phyloP scores from a whole-genome alignment of 2,888 invertebrate genomes.

The Hymenopus coronatus region DNA sequence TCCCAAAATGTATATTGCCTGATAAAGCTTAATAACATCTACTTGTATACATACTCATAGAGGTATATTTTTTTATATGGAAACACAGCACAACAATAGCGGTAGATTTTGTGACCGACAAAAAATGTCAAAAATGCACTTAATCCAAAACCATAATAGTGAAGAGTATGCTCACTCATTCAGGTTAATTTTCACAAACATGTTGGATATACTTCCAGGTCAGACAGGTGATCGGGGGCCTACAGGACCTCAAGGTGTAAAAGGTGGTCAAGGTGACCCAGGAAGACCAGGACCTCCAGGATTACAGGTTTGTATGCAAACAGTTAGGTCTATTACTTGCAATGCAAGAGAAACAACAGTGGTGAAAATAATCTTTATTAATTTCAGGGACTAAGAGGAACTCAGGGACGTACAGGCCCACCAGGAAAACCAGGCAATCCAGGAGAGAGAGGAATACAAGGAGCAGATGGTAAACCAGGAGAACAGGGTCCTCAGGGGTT shows the following conservation, averaged over 20 bases:
- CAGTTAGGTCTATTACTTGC: background rate
- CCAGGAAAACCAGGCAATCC: constrained; percentile 67
- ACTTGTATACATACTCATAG: no score
- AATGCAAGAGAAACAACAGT: background rate
- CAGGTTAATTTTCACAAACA: background rate
- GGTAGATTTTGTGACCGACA: no score
- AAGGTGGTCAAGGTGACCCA: constrained; percentile 61
- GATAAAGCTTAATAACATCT: no score
- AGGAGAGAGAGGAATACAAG: constrained; percentile 72
- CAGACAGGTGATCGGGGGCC: constrained; percentile 69
- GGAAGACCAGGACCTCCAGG: constrained; percentile 61
- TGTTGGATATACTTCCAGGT: constrained; percentile 44
- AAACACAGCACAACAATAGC: no score
- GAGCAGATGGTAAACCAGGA: constrained; percentile 82
- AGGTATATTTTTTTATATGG: no score
- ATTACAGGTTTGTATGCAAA: constrained; percentile 42
- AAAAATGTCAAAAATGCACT: no score
- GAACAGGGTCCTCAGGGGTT: constrained; percentile 77
- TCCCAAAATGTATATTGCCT: no score
- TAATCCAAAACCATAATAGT: no score
- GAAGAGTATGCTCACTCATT: background rate
- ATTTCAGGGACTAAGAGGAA: constrained; percentile 58
- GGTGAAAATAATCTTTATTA: background rate
- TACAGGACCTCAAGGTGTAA: constrained; percentile 50
- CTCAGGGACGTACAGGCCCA: constrained; percentile 67